phyloP scores from a whole-genome alignment of 2,888 invertebrate genomes.

The Habrosyne pyritoides region DNA sequence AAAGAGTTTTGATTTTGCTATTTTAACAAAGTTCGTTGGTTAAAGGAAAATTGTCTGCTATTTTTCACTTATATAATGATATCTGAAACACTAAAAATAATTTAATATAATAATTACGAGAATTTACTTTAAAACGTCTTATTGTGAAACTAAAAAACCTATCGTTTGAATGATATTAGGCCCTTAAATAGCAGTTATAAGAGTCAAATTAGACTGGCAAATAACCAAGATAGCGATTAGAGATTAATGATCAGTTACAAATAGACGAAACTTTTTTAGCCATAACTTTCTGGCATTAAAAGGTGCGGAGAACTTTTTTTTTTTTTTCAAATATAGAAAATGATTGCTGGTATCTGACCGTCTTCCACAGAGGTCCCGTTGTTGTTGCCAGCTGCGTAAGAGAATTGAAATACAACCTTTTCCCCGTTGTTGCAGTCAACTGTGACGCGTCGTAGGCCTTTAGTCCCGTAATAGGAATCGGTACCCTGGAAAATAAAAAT shows the following conservation, averaged over 20 bases:
- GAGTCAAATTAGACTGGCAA: not conserved
- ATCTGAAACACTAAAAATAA: not conserved
- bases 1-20: too few species aligned
- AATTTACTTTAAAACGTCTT: too few species aligned
- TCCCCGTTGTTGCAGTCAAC: constrained; percentile 90
- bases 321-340: constrained; percentile 86
- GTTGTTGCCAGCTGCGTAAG: constrained; percentile 93
- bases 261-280: not conserved
- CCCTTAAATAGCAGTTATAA: too few species aligned
- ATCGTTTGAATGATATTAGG: too few species aligned
- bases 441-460: constrained; percentile 89
- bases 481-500: constrained; percentile 86
- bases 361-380: constrained; percentile 94
- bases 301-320: constrained; percentile 25
- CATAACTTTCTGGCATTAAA: constrained; percentile 6
- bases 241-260: too few species aligned
- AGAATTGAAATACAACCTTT: constrained; percentile 91
- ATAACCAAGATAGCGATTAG: too few species aligned
- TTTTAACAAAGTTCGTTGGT: not conserved
- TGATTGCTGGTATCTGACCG: constrained; percentile 94
- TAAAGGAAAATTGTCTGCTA: not conserved
- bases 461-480: constrained; percentile 94
- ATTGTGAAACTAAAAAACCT: too few species aligned
- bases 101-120: not conserved
- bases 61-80: too few species aligned